Conservation (phyloP, 2,113 vertebrate species). For the Hemiscyllium ocellatum region DNA sequence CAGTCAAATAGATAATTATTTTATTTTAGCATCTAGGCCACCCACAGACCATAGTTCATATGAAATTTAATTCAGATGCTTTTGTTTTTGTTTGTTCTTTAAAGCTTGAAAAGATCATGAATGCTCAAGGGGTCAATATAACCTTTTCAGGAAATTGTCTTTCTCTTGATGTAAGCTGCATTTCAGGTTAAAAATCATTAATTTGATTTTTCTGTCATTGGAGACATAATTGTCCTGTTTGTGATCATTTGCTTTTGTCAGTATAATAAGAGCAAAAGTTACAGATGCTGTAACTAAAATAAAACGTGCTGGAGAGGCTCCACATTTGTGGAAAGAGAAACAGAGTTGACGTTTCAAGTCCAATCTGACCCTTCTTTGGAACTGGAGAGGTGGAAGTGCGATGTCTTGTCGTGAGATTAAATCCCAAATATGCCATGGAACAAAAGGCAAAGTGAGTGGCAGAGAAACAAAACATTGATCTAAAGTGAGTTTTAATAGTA, state of each 20-base stretch:
- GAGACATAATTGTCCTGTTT: not conserved
- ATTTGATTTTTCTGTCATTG: not conserved
- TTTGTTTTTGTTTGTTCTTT: not conserved
- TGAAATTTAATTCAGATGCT: not conserved
- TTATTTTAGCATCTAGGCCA: not conserved
- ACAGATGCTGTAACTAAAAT: no score
- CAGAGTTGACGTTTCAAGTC: no score
- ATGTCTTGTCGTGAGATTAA: no score
- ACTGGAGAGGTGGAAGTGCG: no score
- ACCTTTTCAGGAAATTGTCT: not conserved
- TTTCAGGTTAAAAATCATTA: not conserved
- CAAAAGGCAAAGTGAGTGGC: no score
- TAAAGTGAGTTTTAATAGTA: no score
- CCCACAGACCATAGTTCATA: not conserved
- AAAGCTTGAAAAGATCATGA: slow-evolving; percentile 1
- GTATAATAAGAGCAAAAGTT: no score
- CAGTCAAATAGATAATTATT: not conserved
- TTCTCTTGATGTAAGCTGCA: not conserved
- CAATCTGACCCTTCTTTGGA: no score
- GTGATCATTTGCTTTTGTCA: not conserved
- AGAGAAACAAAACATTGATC: no score
- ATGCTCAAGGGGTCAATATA: not conserved
- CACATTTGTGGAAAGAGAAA: no score
- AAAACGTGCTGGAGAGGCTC: no score
- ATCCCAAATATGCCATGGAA: no score